Percentiles rank a stretch among this genome's conserved stretches.
Conservation (phyloP, 2,888 invertebrate genomes). For the Philopedon plagiatum region DNA sequence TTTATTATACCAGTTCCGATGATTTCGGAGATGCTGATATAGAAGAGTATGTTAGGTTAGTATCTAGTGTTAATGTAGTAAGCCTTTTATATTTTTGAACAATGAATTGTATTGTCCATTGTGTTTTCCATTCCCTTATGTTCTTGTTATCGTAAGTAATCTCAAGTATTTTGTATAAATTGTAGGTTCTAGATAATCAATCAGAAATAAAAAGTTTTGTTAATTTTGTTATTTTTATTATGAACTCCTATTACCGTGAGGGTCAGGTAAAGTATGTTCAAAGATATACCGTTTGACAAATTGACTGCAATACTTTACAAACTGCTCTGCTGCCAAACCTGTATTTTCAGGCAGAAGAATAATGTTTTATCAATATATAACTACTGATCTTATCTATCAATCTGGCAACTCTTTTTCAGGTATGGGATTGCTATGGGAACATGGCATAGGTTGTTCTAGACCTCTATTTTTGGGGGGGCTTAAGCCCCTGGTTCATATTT, state of each 20-base stretch:
- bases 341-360: no score
- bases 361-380: no score
- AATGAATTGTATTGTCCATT: constrained; percentile 7
- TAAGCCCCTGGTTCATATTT: no score
- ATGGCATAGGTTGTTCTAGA: no score
- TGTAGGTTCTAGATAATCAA: constrained; percentile 8
- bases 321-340: no score
- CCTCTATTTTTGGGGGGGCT: no score
- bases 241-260: background rate
- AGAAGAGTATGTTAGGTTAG: constrained; percentile 66
- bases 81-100: constrained; percentile 33
- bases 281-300: no score
- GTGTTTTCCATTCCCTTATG: constrained; percentile 24
- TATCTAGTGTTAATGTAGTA: constrained; percentile 35
- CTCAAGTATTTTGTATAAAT: constrained; percentile 15
- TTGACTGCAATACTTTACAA: no score
- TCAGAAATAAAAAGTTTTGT: background rate
- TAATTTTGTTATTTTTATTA: constrained; percentile 7
- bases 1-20: constrained; percentile 73
- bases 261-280: no score
- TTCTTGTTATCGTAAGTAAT: constrained; percentile 11
- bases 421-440: no score
- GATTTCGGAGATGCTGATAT: constrained; percentile 68
- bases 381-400: no score
- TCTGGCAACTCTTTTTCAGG: no score